Evolutionary conservation across 2,888 invertebrate species (phyloP), one percentile per base, ranked within the genome.

Genomic region (Drosophila vallismaia): DNA sequence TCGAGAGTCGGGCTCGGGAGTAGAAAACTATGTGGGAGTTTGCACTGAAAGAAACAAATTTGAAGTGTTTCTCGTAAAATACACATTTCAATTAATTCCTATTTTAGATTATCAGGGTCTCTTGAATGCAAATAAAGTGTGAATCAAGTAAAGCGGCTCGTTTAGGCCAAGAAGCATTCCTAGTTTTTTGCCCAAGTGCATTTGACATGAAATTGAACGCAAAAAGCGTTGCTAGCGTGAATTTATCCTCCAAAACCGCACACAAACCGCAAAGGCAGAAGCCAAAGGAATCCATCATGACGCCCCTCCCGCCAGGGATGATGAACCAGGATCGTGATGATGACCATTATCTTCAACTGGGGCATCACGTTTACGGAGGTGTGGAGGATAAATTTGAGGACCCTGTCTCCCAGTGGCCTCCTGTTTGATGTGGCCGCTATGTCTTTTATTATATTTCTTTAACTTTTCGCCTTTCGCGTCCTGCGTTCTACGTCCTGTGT

Each of bases 201-300:
- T 24, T 44, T 46, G 55, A 81, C 70, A 81, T 81, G 86, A 81
- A 87, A 81, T 79, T 75, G 75, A 87, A 69, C 76, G 79, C 74
- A 81, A 81, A 87, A 80, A 84, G 72, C 64, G 48, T 31, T 62
- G 50, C 38, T 42, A 38, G 38, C 55, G 48, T 46, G 45, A 73
- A 59, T 66, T 73, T 72, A 73, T 73, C 72, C 58, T 58, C 60
- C 53, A 12, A 44, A 71, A 57, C 38, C 55, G 36, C 63, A 8
- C 50, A 33, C 57, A 57, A 72, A 58, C 72, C 81, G 73, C 87
- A 81, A 80, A 77, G 70, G 74, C 79, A 71, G 59, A 76, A 74
- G 78, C 70, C 88, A 82, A 70, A 76, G 59, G 79, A 87, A 82
- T 82, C 86, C 82, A 88, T 82, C 82, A 82, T 79, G 86, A 69